These are phyloP conservation scores for Harmothoe impar DNA, from an alignment of 2,888 invertebrate species.

Conservation along the genomic window DNA sequence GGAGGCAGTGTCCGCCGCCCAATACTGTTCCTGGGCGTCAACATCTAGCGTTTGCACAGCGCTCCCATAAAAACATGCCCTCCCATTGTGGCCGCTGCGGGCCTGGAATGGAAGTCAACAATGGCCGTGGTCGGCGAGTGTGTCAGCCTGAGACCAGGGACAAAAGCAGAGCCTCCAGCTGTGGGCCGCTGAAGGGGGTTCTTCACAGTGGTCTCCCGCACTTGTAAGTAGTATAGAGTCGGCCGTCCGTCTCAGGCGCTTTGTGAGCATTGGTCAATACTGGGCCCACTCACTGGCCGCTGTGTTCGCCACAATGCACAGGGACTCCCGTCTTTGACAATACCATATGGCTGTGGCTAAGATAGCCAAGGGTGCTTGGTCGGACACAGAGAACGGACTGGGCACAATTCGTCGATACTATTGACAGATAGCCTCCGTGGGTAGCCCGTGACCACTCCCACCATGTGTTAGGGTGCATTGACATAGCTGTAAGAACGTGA, in stretches of 20 bases:
- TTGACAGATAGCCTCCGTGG: not conserved
- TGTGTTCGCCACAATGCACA: not conserved
- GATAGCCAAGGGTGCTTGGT: slow-evolving; percentile 39
- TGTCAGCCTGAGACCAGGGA: slow-evolving; percentile 31
- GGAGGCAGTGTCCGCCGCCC: slow-evolving; percentile 19
- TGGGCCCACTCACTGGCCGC: not conserved
- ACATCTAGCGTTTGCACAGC: slow-evolving; percentile 47
- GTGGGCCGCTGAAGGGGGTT: slow-evolving; percentile 42
- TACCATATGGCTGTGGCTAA: slow-evolving; percentile 34
- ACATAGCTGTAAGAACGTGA: not conserved
- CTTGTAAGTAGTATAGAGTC: slow-evolving; percentile 54
- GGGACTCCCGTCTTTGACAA: slow-evolving; percentile 13
- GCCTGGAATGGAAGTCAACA: slow-evolving; percentile 42
- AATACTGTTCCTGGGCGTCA: slow-evolving; percentile 51
- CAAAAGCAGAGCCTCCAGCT: slow-evolving; percentile 29
- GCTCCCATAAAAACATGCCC: slow-evolving; percentile 52
- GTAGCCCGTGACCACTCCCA: not conserved
- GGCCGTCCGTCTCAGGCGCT: slow-evolving; percentile 42
- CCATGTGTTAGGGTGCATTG: not conserved
- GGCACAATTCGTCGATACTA: slow-evolving; percentile 8
- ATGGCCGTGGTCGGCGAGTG: slow-evolving; percentile 37
- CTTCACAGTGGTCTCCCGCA: slow-evolving; percentile 11
- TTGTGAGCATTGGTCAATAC: not conserved
- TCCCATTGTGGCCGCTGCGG: slow-evolving; percentile 28
- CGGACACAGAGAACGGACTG: not conserved